phyloP scores from a whole-genome alignment of 2,797 vertebrate species.

The Nasua narica region DNA sequence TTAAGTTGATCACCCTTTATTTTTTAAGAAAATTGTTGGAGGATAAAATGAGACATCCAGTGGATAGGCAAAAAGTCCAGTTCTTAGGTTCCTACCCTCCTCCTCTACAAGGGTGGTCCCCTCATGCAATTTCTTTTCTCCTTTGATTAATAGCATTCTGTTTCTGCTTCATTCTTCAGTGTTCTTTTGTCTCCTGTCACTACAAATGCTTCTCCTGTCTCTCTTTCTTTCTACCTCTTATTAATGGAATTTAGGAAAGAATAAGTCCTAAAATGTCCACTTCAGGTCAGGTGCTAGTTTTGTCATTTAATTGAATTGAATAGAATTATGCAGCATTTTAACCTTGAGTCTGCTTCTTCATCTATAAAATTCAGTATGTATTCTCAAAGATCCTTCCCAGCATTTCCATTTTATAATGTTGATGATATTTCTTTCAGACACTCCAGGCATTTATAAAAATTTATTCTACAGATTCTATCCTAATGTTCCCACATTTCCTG shows the following conservation, averaged over 20 bases:
- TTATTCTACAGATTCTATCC: constrained; percentile 56
- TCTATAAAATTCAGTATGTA: not conserved
- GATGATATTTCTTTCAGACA: constrained; percentile 44
- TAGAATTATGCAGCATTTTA: not conserved
- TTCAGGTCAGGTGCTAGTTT: not conserved
- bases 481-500: constrained; percentile 56
- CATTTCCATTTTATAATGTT: not conserved
- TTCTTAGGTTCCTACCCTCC: not conserved
- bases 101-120: not conserved
- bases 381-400: not conserved
- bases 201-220: not conserved
- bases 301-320: not conserved
- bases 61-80: not conserved
- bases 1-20: not conserved
- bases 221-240: not conserved
- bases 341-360: not conserved
- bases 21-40: not conserved
- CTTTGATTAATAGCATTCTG: not conserved
- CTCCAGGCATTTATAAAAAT: constrained; percentile 57
- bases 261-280: not conserved
- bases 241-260: not conserved
- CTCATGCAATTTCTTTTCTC: not conserved
- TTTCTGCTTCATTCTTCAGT: not conserved
- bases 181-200: not conserved
- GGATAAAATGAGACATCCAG: not conserved